These are phyloP conservation scores for Poliocrania exsul DNA, from an alignment of 2,797 vertebrate genomes.

Conservation along the genomic window DNA sequence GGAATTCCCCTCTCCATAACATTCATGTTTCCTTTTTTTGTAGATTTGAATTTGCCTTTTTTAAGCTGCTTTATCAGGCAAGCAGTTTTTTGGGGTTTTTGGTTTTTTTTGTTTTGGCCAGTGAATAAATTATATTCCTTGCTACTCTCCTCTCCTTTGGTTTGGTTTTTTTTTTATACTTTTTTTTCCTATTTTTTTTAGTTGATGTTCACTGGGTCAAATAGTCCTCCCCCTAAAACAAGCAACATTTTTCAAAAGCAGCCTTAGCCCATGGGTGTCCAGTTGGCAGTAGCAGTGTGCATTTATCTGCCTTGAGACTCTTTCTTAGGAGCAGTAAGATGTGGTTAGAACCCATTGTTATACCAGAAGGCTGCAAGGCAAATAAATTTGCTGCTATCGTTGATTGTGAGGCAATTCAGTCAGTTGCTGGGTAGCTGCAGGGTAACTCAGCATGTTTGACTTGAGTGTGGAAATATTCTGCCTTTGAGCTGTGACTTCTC, in stretches of 20 bases:
- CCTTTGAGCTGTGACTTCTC: not conserved
- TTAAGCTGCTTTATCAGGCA: not conserved
- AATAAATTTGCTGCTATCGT: not conserved
- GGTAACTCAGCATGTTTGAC: not conserved
- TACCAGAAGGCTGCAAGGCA: not conserved
- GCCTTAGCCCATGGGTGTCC: not conserved
- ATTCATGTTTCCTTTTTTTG: not conserved
- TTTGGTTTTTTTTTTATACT: not conserved
- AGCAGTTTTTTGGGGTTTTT: not conserved
- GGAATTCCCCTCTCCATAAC: not conserved
- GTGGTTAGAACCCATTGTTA: conserved; percentile 1
- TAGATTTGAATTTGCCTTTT: not conserved
- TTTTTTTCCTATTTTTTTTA: not conserved
- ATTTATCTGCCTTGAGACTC: not conserved
- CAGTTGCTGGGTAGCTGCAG: not conserved
- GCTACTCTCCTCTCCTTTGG: not conserved
- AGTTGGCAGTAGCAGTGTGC: not conserved
- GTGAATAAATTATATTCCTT: not conserved
- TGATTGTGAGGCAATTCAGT: not conserved
- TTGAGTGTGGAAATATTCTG: not conserved
- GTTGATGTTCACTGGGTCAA: not conserved
- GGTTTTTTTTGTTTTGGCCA: not conserved
- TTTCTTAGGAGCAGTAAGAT: not conserved
- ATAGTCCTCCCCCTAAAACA: not conserved
- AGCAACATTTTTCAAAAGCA: not conserved